phyloP scores from a whole-genome alignment of 2,888 invertebrate genomes.

The Folsomia manolachei region DNA sequence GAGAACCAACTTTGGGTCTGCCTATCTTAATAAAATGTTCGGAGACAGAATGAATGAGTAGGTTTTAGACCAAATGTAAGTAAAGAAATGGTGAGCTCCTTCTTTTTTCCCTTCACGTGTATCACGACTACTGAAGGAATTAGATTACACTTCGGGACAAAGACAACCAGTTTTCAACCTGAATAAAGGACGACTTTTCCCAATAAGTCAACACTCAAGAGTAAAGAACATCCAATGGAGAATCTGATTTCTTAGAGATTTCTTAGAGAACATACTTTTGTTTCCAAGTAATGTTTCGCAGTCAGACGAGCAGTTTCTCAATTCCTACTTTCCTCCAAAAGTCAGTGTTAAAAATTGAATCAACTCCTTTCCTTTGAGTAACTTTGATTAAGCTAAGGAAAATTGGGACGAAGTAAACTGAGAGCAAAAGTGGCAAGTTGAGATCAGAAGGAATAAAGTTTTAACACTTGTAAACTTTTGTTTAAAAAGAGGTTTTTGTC shows the following conservation, averaged over 20 bases:
- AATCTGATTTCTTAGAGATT: neutral
- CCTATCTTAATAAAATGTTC: constrained; percentile 20
- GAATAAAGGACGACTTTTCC: constrained; percentile 4
- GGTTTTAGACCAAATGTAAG: neutral
- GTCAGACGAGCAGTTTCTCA: too few relatives aligned
- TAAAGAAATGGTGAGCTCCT: neutral
- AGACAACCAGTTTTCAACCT: neutral
- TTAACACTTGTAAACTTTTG: neutral
- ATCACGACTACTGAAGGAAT: constrained; percentile 2
- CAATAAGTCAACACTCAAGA: constrained; percentile 12
- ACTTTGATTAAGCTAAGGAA: neutral
- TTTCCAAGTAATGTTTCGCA: neutral
- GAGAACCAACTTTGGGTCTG: constrained; percentile 10
- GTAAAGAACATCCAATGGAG: neutral
- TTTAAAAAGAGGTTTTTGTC: neutral
- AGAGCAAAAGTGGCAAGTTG: neutral
- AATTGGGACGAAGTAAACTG: neutral
- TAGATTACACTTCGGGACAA: constrained; percentile 19
- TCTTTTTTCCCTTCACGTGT: neutral
- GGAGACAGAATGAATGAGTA: constrained; percentile 1
- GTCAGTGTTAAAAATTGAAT: neutral
- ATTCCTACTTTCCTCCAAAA: too few relatives aligned
- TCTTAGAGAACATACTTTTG: neutral
- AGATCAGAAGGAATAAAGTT: neutral
- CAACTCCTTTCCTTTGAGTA: neutral